These are phyloP conservation scores for Sylvilagus bachmani DNA, from an alignment of 2,113 vertebrate species.

Conservation along the genomic window DNA sequence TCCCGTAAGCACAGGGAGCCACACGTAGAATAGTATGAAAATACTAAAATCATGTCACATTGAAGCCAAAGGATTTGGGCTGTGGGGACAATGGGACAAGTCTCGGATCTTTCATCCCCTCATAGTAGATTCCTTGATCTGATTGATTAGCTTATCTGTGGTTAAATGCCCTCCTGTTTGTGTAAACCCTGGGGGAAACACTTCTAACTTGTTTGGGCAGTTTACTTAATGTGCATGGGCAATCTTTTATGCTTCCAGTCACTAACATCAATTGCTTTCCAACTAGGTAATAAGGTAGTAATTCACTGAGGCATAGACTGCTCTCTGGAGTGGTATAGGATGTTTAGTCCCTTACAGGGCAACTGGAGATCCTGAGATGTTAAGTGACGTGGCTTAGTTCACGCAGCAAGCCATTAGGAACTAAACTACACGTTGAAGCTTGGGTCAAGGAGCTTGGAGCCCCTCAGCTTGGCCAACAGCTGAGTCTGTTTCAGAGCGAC, in stretches of 20 bases:
- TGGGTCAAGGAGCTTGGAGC: constrained; percentile 15
- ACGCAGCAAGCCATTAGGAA: constrained; percentile 28
- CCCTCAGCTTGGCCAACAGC: background rate
- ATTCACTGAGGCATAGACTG: constrained; percentile 58
- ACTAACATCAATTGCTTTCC: constrained; percentile 61
- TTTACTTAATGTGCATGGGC: constrained; percentile 64
- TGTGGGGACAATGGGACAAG: background rate
- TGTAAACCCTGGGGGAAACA: constrained; percentile 30
- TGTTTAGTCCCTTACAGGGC: constrained; percentile 33
- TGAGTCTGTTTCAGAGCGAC: constrained; percentile 23
- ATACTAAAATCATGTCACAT: constrained; percentile 40
- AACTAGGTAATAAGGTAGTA: constrained; percentile 60
- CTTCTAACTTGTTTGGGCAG: constrained; percentile 42
- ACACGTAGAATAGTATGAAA: constrained; percentile 39
- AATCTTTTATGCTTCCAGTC: constrained; percentile 68
- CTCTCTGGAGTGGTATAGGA: constrained; percentile 33
- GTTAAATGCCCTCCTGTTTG: constrained; percentile 47
- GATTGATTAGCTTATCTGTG: constrained; percentile 45
- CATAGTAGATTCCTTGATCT: constrained; percentile 52
- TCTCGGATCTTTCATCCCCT: constrained; percentile 27
- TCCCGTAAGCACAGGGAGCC: background rate
- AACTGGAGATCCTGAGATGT: constrained; percentile 43
- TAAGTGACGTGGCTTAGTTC: constrained; percentile 45
- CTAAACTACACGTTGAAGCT: background rate
- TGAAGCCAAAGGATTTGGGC: constrained; percentile 49